phyloP scores from a whole-genome alignment of 53 echinoderm and acorn worm genomes.

The Mesocentrotus franciscanus region DNA sequence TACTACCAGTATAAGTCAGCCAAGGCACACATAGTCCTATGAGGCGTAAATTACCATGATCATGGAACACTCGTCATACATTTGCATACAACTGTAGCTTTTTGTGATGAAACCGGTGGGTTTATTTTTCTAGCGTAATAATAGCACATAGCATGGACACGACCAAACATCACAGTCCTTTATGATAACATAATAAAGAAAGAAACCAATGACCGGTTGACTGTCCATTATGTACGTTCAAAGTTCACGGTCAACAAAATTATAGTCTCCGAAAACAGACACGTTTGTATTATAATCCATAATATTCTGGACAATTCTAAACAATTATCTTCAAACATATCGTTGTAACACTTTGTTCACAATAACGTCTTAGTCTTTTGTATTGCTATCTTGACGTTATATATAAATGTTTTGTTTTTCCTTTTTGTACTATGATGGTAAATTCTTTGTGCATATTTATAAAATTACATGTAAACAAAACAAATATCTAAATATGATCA shows the following conservation, averaged over 20 bases:
- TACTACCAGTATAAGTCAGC: neutral
- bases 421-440: too few relatives aligned
- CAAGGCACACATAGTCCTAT: neutral
- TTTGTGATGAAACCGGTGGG: neutral
- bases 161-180: neutral
- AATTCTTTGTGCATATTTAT: too few relatives aligned
- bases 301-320: neutral
- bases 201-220: neutral
- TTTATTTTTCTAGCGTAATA: neutral
- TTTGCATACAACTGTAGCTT: neutral
- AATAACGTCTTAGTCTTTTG: neutral
- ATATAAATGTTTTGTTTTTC: too few relatives aligned
- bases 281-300: neutral
- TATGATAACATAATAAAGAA: neutral
- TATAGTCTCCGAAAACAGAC: neutral
- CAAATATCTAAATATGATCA: too few relatives aligned
- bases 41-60: neutral
- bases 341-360: neutral
- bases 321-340: neutral
- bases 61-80: neutral
- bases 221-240: neutral
- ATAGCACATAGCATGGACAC: neutral
- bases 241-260: constrained; percentile 1
- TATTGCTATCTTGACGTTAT: neutral
- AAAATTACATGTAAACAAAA: too few relatives aligned